These are phyloP conservation scores for Lathronympha strigana DNA, from an alignment of 2,888 invertebrate species.

Conservation along the genomic window DNA sequence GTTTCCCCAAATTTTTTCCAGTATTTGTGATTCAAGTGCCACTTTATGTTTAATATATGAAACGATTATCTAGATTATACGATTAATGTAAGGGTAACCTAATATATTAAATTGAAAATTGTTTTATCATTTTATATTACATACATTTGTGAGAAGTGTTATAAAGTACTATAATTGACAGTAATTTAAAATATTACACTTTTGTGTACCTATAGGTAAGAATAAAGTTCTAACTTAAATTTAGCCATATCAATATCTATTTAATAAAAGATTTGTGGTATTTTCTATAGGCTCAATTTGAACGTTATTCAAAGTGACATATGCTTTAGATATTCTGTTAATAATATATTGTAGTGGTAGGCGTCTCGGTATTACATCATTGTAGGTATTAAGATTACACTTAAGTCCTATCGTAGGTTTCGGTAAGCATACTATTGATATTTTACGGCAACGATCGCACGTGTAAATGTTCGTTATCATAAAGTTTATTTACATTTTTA, in stretches of 20 bases:
- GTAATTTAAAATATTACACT: slow-evolving; percentile 84
- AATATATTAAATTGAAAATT: slow-evolving; percentile 84
- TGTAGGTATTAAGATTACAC: slow-evolving; percentile 69
- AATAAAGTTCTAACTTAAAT: slow-evolving; percentile 84
- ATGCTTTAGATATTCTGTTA: slow-evolving; percentile 85
- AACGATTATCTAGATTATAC: slow-evolving; percentile 85
- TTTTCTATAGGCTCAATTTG: slow-evolving; percentile 85
- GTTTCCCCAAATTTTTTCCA: slow-evolving; percentile 88
- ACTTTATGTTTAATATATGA: slow-evolving; percentile 89
- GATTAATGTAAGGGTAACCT: slow-evolving; percentile 85
- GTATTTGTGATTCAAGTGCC: slow-evolving; percentile 92
- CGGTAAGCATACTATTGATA: slow-evolving; percentile 79
- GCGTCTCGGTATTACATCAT: slow-evolving; percentile 81
- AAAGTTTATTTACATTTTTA: slow-evolving; percentile 83
- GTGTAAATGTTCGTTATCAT: slow-evolving; percentile 80
- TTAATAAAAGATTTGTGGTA: slow-evolving; percentile 85
- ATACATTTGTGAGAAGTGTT: slow-evolving; percentile 84
- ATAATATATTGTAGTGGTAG: slow-evolving; percentile 83
- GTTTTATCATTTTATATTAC: slow-evolving; percentile 85
- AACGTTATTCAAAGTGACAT: slow-evolving; percentile 84
- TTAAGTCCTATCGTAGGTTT: slow-evolving; percentile 76
- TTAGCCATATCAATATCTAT: slow-evolving; percentile 86
- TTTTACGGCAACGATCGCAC: slow-evolving; percentile 82
- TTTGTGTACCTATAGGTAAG: slow-evolving; percentile 81
- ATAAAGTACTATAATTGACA: slow-evolving; percentile 83